These are phyloP conservation scores for Cinclus mexicanus DNA, from an alignment of 2,113 vertebrate genomes.

Conservation along the genomic window DNA sequence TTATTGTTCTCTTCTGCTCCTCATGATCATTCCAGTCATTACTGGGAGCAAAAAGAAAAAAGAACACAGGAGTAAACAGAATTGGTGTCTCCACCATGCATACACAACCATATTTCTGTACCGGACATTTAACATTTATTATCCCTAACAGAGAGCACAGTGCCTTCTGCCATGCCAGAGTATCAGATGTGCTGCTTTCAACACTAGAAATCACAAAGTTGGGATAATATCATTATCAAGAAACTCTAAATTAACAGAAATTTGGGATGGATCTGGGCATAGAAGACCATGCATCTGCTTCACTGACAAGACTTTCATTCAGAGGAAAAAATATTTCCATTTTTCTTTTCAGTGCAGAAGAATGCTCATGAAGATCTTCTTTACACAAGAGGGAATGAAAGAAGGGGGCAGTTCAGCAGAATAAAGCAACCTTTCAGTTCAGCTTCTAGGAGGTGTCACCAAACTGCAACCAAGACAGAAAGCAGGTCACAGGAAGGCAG, in stretches of 20 bases:
- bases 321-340: background rate
- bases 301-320: background rate
- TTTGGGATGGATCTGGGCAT: background rate
- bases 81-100: fast-evolving
- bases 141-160: background rate
- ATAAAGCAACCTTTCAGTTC: background rate
- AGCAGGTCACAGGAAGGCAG: background rate
- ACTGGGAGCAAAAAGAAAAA: background rate
- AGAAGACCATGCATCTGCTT: background rate
- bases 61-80: background rate
- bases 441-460: background rate
- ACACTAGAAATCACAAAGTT: background rate
- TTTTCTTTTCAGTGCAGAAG: background rate
- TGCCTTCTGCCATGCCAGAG: background rate
- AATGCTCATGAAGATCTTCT: background rate
- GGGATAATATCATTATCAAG: background rate
- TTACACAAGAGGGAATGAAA: background rate
- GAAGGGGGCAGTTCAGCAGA: background rate
- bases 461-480: background rate
- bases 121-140: background rate
- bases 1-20: background rate
- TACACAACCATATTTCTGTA: background rate
- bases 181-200: background rate
- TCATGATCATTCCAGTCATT: background rate
- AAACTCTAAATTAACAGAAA: background rate